A percentile compares a stretch with the other conserved stretches of the same genome.
Evolutionary conservation across 2,113 vertebrate genomes (phyloP).

Genomic region (Ceyx melanurus): DNA sequence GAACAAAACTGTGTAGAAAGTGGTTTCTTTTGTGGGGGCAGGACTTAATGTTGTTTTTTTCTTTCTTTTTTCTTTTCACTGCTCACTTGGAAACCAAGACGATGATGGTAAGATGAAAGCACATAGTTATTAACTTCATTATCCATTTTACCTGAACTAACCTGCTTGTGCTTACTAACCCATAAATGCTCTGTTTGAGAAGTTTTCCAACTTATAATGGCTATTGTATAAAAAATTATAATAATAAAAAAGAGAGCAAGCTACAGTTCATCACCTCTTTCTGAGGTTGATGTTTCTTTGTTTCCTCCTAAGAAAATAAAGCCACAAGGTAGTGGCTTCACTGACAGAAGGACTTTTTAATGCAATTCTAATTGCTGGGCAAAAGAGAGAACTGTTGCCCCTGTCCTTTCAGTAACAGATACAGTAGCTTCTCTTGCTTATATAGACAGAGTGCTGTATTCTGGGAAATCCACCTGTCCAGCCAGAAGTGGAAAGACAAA

Average conservation of each 20-base stretch:
- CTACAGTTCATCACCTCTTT: neutral
- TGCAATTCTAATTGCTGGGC: neutral
- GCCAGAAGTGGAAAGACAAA: neutral
- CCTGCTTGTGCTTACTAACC: neutral
- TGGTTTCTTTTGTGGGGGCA: neutral
- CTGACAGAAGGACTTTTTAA: neutral
- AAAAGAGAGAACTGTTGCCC: neutral
- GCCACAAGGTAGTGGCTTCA: neutral
- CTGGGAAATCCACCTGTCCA: neutral
- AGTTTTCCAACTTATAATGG: neutral
- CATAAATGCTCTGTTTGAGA: neutral
- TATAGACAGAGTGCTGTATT: neutral
- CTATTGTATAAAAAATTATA: neutral
- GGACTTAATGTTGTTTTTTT: neutral
- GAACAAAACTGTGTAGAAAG: neutral
- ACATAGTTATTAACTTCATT: neutral
- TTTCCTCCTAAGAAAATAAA: neutral
- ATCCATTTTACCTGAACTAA: neutral
- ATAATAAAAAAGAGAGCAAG: too few species aligned
- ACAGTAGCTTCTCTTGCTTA: neutral
- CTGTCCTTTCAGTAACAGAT: neutral
- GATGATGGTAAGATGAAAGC: conserved; percentile 45
- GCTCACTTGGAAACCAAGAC: conserved; percentile 8
- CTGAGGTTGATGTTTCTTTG: neutral
- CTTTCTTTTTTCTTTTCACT: neutral